Evolutionary conservation across 2,113 vertebrate genomes (phyloP).

Genomic region (Phrynocephalus versicolor): DNA sequence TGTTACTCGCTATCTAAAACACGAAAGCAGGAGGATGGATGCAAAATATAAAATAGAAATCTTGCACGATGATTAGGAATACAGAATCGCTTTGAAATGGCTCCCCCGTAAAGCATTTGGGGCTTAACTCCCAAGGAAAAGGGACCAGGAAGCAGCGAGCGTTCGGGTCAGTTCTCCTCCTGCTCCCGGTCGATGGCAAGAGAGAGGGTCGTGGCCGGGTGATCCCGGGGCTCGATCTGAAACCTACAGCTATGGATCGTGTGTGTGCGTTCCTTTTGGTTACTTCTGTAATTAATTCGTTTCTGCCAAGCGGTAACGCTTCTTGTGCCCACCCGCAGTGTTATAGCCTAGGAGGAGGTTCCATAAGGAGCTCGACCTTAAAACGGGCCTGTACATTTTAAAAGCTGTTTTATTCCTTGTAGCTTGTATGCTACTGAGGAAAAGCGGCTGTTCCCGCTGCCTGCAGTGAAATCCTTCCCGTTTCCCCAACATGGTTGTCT

Average conservation of each 20-base stretch:
- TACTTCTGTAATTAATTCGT: not conserved
- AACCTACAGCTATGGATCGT: too few species aligned
- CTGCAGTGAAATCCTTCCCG: not conserved
- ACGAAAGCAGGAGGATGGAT: not conserved
- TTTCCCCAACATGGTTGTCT: too few species aligned
- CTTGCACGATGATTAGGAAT: not conserved
- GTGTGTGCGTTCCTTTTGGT: too few species aligned
- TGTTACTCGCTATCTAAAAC: not conserved
- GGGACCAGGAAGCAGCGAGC: not conserved
- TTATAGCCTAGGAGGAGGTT: too few species aligned
- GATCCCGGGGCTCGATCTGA: not conserved
- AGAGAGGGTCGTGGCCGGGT: not conserved
- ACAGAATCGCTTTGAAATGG: not conserved
- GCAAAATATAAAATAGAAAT: not conserved
- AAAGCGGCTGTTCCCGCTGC: not conserved
- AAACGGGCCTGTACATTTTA: not conserved
- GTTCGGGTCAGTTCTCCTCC: too few species aligned
- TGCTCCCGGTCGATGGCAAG: not conserved
- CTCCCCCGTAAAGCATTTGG: not conserved
- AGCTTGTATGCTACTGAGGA: not conserved
- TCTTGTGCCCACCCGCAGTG: too few species aligned
- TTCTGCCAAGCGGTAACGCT: too few species aligned
- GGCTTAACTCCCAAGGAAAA: not conserved
- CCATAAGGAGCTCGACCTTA: not conserved
- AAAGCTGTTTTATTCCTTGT: not conserved